These are phyloP conservation scores for Pseudomyrmex flavicornis DNA, from an alignment of 1,140 invertebrate genomes.

Conservation along the genomic window DNA sequence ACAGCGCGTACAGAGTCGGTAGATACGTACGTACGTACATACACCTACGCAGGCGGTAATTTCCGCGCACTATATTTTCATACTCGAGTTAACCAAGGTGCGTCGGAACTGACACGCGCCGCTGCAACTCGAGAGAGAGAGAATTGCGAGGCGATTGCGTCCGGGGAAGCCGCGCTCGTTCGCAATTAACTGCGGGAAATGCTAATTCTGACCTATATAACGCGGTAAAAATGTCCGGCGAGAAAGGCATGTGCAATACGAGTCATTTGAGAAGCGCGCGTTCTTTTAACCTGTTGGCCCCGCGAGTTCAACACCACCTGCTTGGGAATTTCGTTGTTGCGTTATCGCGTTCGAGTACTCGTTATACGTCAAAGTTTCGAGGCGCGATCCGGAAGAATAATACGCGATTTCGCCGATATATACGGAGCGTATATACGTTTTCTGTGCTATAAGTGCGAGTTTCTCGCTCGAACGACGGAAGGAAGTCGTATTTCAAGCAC, in stretches of 20 bases:
- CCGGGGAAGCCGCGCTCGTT: constrained; percentile 55
- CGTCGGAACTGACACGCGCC: constrained; percentile 57
- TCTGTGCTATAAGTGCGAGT: background rate
- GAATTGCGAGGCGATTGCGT: constrained; percentile 7
- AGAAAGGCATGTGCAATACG: constrained; percentile 76
- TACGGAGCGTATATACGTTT: background rate
- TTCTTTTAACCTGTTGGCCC: constrained; percentile 62
- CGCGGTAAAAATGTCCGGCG: constrained; percentile 62
- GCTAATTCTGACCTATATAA: constrained; percentile 79
- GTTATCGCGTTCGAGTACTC: constrained; percentile 68
- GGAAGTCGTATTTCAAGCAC: constrained; percentile 68
- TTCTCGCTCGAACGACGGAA: constrained; percentile 42
- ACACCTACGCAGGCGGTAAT: constrained; percentile 52
- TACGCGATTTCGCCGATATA: constrained; percentile 50
- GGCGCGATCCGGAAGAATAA: constrained; percentile 63
- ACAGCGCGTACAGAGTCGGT: background rate
- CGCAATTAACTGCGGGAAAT: constrained; percentile 76
- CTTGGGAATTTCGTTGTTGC: constrained; percentile 68
- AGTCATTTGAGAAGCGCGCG: constrained; percentile 57
- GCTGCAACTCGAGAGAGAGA: constrained; percentile 25
- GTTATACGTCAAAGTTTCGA: background rate
- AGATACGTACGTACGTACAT: background rate
- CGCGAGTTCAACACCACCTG: constrained; percentile 56
- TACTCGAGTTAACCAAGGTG: constrained; percentile 52
- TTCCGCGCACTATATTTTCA: constrained; percentile 56